Base-by-base conservation (phyloP, 1,140 invertebrate species). In the Drosophila nasuta region DNA sequence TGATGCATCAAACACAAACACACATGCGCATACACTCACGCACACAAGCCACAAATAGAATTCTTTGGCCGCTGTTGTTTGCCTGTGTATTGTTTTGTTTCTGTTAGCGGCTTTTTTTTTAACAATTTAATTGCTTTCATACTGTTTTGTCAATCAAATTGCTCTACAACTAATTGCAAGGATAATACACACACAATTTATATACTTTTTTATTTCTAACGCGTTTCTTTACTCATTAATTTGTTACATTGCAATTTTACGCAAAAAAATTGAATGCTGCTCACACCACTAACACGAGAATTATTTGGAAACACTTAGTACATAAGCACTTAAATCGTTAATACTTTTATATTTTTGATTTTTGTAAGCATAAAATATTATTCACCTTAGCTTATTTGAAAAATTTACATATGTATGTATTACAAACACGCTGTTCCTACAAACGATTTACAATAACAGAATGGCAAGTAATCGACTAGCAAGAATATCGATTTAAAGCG, bases 51-150 rank as follows among this genome's bases (percentile, higher is more conserved):
- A 60, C 48, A 79, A 46, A 64, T 69, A 41, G 43, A 43, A 43
- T 33, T 28, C n/a, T 28, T 15, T 10, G 33, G 15, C n/a, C 59
- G 59, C 68, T 25, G 68, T 10, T 69, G 20, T 4, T 38, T 70
- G 35, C 45, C 10, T 59, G 43, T 85, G 81, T 83, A 82, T 83
- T 85, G 81, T 86, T 85, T 81, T 85, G 82, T 85, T 86, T 85
- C 85, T 83, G 81, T 83, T 85, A 81, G 81, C 81, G 81, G 81
- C 82, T 59, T 85, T 85, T n/a, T 85, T 85, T 82, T 64, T 48
- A 65, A 45, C 60, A 48, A 59, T 54, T 52, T 20, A 65, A 38
- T 46, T 13, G 52, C 43, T 28, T 43, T 54, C 10, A 41, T 28
- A 25, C 20, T 25, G 2, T 72, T 54, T 51, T 45, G 20, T 3